Base-by-base conservation (phyloP, 2,888 invertebrate genomes). In the Chironomus riparius region DNA sequence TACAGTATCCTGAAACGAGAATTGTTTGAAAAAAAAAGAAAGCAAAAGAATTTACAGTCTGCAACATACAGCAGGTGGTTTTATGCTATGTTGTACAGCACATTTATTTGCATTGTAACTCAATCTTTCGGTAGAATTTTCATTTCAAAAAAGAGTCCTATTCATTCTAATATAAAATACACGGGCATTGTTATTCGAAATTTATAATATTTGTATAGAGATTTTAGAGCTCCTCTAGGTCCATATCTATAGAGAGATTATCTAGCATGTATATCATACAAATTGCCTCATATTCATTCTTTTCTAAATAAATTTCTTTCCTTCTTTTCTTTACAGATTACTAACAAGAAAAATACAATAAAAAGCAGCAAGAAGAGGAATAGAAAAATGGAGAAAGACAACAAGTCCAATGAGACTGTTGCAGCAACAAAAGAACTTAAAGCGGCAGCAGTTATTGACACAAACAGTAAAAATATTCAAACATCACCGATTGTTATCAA, bases 101-200 rank as follows among this genome's bases (percentile, higher is more conserved):
- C 73, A 65, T 65, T 47, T 68, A 74, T 74, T 74, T 74, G 68
- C 74, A 74, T 74, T 74, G 74, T 68, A 74, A 74, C 47, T 68
- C 74, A 47, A 74, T 74, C 74, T 48, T 71, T 62, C 72, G 72
- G 72, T 28, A 21, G 24, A 65, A 65, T 21, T 18, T 65, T 18
- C 21, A 24, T 65, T 65, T 24, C 65, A 4, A 5, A 50, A n/a
- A n/a, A 15, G 24, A 4, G 28, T 38, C 10, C 38, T 38, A 38
- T 38, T 38, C 38, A 38, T 38, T 38, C 38, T 38, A 38, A 38
- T 38, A 50, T 1, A 56, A 56, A 15, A n/a, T 15, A 38, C 38
- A 38, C 38, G 38, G n/a, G 38, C 38, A 56, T 56, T 56, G 56
- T 56, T 56, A 56, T 56, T 15, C n/a, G 18, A 56, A 56, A 15